Evolutionary conservation across 2,888 invertebrate species (phyloP), one percentile per base, ranked within the genome.

Genomic region (Ditylenchus weischeri): DNA sequence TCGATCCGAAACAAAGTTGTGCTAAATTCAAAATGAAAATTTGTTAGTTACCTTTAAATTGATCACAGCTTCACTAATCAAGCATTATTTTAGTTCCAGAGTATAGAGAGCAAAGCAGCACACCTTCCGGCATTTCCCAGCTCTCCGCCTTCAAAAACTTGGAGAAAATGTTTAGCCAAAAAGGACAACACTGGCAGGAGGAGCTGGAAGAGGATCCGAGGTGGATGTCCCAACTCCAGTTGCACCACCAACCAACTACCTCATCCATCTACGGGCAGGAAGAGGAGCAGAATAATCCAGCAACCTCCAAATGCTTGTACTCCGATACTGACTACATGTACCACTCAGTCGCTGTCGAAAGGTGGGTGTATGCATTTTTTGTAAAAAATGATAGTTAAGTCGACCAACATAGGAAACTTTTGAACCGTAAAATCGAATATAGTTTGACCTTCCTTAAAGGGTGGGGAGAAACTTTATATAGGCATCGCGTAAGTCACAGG

Each of bases 101-200:
- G 15, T 10, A 13, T 13, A 15, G 15, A 43, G 13, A 43, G 43
- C 11, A 15, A 43, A 43, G 43, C 43, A 43, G 47, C 36, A 67
- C 60, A 29, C 51, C 63, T 48, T 59, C 60, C 7, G 57, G 67
- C 38, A 29, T 67, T 23, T 66, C 65, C 7, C 65, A 67, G n/a
- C 23, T 67, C 48, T 67, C 67, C n/a, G 67, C 67, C 38, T 60
- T 67, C 49, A 50, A 65, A 66, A 67, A 66, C 19, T 36, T 67
- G 21, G 65, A 67, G 36, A 49, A 50, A 50, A 67, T 67, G 67
- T 67, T 67, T 49, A 36, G 35, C 11, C 54, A 38, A 43, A 15
- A 10, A 10, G 15, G 43, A 10, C 43, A 54, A 29, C 23, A 43
- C 38, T 54, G 51, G 54, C 29, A 23, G 23, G 59, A 15, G 38